phyloP scores from a whole-genome alignment of 2,797 vertebrate species.

The Natrix natrix region DNA sequence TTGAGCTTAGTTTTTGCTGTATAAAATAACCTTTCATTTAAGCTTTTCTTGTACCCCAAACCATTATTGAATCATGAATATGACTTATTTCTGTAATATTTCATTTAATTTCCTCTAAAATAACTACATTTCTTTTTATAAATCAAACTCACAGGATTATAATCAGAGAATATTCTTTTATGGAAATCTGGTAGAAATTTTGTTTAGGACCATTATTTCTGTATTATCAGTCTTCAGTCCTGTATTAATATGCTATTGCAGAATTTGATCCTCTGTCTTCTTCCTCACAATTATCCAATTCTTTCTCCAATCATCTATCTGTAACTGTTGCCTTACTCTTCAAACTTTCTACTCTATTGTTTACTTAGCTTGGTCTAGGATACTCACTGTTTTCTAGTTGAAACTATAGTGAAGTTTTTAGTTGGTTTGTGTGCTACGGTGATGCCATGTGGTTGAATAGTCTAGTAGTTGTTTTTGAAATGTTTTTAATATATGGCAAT shows the following conservation, averaged over 20 bases:
- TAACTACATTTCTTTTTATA: background rate
- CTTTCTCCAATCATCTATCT: background rate
- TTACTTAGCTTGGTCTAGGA: background rate
- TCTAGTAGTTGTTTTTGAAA: background rate
- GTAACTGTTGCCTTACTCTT: background rate
- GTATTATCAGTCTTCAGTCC: background rate
- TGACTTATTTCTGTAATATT: background rate
- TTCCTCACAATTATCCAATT: background rate
- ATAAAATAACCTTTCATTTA: background rate
- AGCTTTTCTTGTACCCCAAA: background rate
- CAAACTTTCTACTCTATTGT: background rate
- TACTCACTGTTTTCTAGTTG: background rate
- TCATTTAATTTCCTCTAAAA: background rate
- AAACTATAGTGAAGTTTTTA: background rate
- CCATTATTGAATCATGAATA: background rate
- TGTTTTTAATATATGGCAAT: background rate
- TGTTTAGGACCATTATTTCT: background rate
- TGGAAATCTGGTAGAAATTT: background rate
- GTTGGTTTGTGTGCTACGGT: background rate
- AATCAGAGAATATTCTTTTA: background rate
- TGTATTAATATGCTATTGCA: background rate
- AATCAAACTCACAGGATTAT: background rate
- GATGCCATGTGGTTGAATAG: background rate
- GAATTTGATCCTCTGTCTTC: background rate
- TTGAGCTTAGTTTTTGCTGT: background rate